Percentiles rank a stretch among this genome's conserved stretches.
These are phyloP conservation scores for Anoura caudifer DNA, from an alignment of 2,113 vertebrate genomes.

Conservation along the genomic window DNA sequence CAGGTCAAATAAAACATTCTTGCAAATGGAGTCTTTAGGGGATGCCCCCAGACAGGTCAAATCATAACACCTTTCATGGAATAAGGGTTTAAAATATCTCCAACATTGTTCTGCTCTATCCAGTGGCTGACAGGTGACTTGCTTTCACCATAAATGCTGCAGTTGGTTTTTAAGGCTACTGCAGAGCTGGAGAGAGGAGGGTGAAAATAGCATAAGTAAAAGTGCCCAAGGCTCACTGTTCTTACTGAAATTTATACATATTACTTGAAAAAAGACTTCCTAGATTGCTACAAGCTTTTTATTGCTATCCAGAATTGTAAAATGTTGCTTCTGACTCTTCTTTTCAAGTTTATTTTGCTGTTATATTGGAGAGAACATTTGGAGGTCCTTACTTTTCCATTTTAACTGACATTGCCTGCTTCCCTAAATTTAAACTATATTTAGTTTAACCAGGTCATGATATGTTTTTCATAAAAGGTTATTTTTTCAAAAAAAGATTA, in stretches of 20 bases:
- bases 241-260: neutral
- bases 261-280: neutral
- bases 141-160: neutral
- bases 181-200: neutral
- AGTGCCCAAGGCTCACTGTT: neutral
- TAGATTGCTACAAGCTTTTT: neutral
- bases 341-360: neutral
- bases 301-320: neutral
- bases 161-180: neutral
- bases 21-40: neutral
- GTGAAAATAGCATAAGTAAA: neutral
- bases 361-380: neutral
- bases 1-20: neutral
- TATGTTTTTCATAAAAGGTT: neutral
- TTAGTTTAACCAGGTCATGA: neutral
- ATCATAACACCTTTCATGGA: neutral
- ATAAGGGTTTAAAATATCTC: neutral
- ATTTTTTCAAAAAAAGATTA: neutral
- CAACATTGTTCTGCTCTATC: neutral
- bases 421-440: neutral
- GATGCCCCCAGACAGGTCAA: neutral
- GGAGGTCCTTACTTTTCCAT: neutral
- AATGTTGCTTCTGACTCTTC: neutral
- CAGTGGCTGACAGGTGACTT: neutral
- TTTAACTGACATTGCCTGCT: neutral